These are phyloP conservation scores for Himantopus leucocephalus DNA, from an alignment of 2,113 vertebrate species.

Conservation along the genomic window DNA sequence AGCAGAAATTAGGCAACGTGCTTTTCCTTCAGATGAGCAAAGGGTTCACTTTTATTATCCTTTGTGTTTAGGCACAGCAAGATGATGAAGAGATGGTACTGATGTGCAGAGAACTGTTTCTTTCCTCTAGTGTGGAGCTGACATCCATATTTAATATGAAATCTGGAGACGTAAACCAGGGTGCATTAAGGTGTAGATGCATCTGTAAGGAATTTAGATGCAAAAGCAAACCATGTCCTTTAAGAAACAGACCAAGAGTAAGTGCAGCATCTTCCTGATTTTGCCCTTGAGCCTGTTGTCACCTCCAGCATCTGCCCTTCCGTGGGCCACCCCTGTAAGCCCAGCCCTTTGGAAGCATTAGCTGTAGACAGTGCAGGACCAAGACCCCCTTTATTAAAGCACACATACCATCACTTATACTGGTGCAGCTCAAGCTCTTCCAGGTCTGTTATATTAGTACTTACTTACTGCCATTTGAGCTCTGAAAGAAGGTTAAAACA, in stretches of 20 bases:
- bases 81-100: neutral
- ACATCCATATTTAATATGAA: neutral
- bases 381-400: neutral
- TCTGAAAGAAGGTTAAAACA: neutral
- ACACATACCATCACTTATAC: rapidly evolving
- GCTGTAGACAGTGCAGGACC: neutral
- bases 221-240: neutral
- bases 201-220: neutral
- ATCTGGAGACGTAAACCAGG: neutral
- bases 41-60: neutral
- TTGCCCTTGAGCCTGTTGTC: neutral
- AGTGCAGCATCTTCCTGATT: neutral
- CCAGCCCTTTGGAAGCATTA: neutral
- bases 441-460: neutral
- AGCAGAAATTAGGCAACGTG: neutral
- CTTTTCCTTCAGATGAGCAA: neutral
- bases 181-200: neutral
- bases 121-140: neutral
- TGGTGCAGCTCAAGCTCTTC: neutral
- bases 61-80: neutral
- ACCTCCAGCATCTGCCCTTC: neutral
- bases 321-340: neutral
- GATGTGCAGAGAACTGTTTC: neutral
- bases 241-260: neutral
- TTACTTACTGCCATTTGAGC: neutral